phyloP scores from a whole-genome alignment of 2,113 vertebrate genomes.

The Phoenicopterus ruber region DNA sequence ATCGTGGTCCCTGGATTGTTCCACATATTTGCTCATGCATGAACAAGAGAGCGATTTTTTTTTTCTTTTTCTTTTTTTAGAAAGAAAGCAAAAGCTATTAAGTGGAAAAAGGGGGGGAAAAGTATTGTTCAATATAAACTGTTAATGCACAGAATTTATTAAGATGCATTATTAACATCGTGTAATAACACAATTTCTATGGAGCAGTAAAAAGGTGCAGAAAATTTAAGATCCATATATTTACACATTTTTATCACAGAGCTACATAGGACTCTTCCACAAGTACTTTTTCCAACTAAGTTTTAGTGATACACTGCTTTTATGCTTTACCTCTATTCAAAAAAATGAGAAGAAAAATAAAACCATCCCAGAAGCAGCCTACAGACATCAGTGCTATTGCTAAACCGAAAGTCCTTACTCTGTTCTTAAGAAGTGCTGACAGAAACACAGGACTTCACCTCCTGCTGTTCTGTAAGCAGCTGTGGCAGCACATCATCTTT shows the following conservation, averaged over 20 bases:
- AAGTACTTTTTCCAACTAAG: neutral
- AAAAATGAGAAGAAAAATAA: neutral
- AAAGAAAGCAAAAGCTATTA: neutral
- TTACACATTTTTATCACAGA: neutral
- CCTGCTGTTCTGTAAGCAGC: neutral
- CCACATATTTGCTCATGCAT: neutral
- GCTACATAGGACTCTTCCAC: accelerated
- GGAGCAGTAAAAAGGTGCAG: neutral
- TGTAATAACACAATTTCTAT: neutral
- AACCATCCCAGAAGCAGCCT: neutral
- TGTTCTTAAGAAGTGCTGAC: neutral
- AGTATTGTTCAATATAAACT: neutral
- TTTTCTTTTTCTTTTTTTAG: neutral
- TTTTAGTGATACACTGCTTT: neutral
- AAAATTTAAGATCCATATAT: neutral
- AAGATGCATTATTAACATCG: neutral
- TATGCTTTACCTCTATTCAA: neutral
- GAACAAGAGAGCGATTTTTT: neutral
- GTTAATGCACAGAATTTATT: neutral
- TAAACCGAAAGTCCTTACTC: neutral
- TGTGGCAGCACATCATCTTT: neutral
- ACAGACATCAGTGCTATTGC: neutral
- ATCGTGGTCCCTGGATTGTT: neutral
- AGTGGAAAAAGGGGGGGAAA: neutral
- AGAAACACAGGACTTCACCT: neutral